Conservation (phyloP, 1,140 invertebrate species). For the Pseudomyrmex pallidus region DNA sequence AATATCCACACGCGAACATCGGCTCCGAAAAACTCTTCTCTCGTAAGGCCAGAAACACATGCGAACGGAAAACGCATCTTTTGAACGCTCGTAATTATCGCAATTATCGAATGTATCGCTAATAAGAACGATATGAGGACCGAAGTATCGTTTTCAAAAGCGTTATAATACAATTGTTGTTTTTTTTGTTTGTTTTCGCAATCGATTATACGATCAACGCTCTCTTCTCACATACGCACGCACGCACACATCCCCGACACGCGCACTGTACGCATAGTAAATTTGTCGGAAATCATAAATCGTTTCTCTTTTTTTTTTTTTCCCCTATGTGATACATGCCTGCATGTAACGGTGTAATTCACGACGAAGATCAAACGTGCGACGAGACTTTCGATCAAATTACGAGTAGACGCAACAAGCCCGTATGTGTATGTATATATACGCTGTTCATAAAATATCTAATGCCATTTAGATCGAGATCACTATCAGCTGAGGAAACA, state of each 20-base stretch:
- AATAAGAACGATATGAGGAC: conserved; percentile 2
- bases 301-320: background rate
- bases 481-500: conserved; percentile 35
- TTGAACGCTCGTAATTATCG: background rate
- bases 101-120: background rate
- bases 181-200: background rate
- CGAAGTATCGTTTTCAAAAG: conserved; percentile 6
- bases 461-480: conserved; percentile 49
- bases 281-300: conserved; percentile 30
- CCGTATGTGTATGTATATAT: conserved; percentile 1
- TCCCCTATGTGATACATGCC: conserved; percentile 59
- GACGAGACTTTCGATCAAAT: conserved; percentile 30
- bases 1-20: conserved; percentile 37
- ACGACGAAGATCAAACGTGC: conserved; percentile 32
- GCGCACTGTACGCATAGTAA: conserved; percentile 4
- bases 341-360: conserved; percentile 61
- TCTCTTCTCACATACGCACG: background rate
- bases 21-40: background rate
- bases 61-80: conserved; percentile 3
- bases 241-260: conserved; percentile 9
- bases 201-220: background rate
- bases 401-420: conserved; percentile 20
- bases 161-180: conserved; percentile 31
- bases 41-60: background rate
- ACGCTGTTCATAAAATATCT: conserved; percentile 21